phyloP scores from a whole-genome alignment of 2,113 vertebrate genomes.

The Chelonoidis abingdonii region DNA sequence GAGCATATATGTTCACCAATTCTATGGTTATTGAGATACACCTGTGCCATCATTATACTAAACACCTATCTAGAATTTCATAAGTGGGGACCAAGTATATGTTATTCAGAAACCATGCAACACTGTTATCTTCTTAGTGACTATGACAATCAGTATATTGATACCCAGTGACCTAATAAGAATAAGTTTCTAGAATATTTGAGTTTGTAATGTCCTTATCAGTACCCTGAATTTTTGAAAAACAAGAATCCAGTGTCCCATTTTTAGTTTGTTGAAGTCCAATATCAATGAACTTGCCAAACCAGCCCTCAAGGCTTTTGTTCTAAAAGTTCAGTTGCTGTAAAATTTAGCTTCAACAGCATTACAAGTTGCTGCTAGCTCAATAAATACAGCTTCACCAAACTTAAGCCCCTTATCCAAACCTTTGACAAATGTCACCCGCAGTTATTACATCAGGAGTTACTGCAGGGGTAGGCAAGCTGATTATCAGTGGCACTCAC shows the following conservation, averaged over 20 bases:
- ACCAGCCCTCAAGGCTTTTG: background rate
- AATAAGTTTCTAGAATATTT: background rate
- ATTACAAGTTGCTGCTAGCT: background rate
- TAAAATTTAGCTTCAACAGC: background rate
- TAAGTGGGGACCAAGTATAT: accelerated
- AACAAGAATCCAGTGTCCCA: background rate
- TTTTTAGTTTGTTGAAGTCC: background rate
- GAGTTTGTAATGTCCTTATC: background rate
- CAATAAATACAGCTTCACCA: background rate
- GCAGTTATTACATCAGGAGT: conserved; percentile 17
- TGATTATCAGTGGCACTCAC: too few species aligned
- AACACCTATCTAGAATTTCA: background rate
- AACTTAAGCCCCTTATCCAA: background rate
- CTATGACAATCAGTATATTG: background rate
- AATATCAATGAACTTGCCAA: conserved; percentile 16
- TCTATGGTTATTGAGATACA: background rate
- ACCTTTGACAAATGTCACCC: background rate
- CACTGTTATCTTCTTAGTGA: background rate
- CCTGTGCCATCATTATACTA: background rate
- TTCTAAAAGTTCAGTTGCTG: background rate
- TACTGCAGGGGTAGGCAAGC: background rate
- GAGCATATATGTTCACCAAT: background rate
- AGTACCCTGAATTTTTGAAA: background rate
- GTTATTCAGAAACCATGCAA: background rate
- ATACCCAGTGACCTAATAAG: background rate